Evolutionary conservation across 1,140 invertebrate species (phyloP), one percentile per base, ranked within the genome.

Genomic region (Rhagoletis zephyria): DNA sequence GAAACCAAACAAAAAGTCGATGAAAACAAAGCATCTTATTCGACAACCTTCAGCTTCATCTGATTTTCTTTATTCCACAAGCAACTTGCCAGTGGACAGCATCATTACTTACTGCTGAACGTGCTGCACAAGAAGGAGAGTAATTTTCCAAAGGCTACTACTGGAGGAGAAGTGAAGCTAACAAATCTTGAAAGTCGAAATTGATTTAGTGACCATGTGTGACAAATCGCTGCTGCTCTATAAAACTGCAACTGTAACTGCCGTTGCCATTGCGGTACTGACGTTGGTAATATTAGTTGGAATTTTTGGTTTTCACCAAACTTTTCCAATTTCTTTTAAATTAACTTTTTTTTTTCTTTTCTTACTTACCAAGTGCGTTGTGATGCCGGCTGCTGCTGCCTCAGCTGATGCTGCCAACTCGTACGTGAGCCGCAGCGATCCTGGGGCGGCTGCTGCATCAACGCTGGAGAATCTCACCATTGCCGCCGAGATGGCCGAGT

Each of bases 151-250:
- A 16, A 48, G 16, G 5, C 0, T 14, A 48, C 45, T n/a, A 74
- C 1, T 45, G 45, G 1, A 51, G 10, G n/a, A 74, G 16, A 45
- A 40, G 40, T 12, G 5, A 19, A 3, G 64, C 42, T 45, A 12
- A 16, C 16, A n/a, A 67, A 56, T 81, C 19, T 81, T 3, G 74
- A 59, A 81, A 81, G 40, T 81, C 48, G 74, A 81, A 81, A 81
- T 81, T 81, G 74, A 81, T 81, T 81, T 81, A 81, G 48, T 81
- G 74, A 30, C 74, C 74, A 81, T 81, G 74, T 81, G 74, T 81
- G 51, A 59, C 74, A 81, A 81, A 81, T 81, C 74, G 48, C 56
- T 81, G 16, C 56, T 81, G n/a, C 14, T 9, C 48, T 56, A 16
- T 56, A 19, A 19, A 7, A 67, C n/a, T 63, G 61, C 48, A 81